Base-by-base conservation (phyloP, 2,888 invertebrate genomes). In the Ophraella communa region DNA sequence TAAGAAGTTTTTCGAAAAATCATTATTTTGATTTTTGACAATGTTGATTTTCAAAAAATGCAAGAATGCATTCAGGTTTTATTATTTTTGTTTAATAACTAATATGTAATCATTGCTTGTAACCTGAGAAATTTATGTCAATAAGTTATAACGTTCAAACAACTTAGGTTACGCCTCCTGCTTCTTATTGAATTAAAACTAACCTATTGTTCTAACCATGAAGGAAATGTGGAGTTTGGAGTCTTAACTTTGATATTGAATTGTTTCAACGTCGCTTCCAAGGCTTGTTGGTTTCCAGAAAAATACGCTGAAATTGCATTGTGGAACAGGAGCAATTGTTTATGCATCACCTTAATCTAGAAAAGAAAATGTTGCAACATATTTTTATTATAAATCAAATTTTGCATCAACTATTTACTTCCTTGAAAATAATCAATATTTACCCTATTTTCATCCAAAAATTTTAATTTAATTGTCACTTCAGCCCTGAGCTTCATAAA, bases 291-390 rank as follows among this genome's bases (percentile, higher is more conserved):
- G 86, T 98, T 98, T 59, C 98, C 97, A 76, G 96, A 95, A 85
- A 97, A 98, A 84, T 97, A 98, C 5, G 97, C 96, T 30, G 96
- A 93, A 64, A 97, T 91, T 1, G 98, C 98, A 84, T 97, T 97
- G 84, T 98, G 97, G 83, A 98, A 94, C 74, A 98, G 84, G 61
- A 97, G 86, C 70, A 98, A 85, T 82, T 98, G 98, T 82, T 98
- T 98, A 84, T 97, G 96, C 97, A 98, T 97, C 74, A 98, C 97
- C 84, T 98, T 97, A 76, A 97, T 93, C 95, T 98, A 84, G 66
- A 74, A 72, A 58, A 66, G 66, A 68, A 57, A 62, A 55, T n/a
- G n/a, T 8, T 35, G 4, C 4, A 14, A 35, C 14, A 14, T 39
- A 39, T n/a, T n/a, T n/a, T n/a, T n/a, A n/a, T n/a, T n/a, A n/a